Evolutionary conservation across 2,888 invertebrate species (phyloP), one percentile per base, ranked within the genome.

Genomic region (Nemotelus nigrinus): DNA sequence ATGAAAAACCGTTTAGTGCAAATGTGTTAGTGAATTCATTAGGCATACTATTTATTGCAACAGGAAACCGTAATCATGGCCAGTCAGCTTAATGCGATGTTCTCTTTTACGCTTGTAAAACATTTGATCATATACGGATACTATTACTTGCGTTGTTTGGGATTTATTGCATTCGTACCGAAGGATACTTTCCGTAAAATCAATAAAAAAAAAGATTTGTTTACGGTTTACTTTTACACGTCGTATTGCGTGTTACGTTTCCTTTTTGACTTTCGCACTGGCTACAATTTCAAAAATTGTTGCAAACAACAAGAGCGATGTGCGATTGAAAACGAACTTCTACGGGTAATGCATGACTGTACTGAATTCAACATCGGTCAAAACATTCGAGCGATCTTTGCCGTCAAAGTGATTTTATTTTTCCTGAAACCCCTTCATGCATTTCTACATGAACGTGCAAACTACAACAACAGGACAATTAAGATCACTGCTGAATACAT

Each of bases 231-330:
- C 1, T 63, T 39, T 39, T 74, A 10, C 74, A 74, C 7, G n/a
- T 10, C 2, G 10, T 63, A 10, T 7, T 60, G 10, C 39, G 39
- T 2, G 7, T 45, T 5, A 48, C 3, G 8, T 60, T 48, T 6
- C 74, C 74, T 41, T 74, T 43, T 43, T n/a, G n/a, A n/a, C n/a
- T n/a, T 45, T 74, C 41, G 70, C 70, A 10, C 7, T 47, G 5
- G 25, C 25, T 41, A 74, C 74, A 39, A 60, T 60, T 25, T 48
- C 47, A 41, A 45, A 47, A 60, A 43, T 41, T 63, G 60, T 3
- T 3, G 4, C 3, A 41, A 39, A 3, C 74, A 60, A 7, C 10
- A 39, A 10, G 48, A 60, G 39, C 6, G 60, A n/a, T 60, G 60
- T 48, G 10, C 39, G n/a, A 25, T 48, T 5, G 48, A 48, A 2